A percentile compares a stretch with the other conserved stretches of the same genome.
These are phyloP conservation scores for Xiphophorus hellerii DNA, from an alignment of 2,113 vertebrate species.

Conservation along the genomic window DNA sequence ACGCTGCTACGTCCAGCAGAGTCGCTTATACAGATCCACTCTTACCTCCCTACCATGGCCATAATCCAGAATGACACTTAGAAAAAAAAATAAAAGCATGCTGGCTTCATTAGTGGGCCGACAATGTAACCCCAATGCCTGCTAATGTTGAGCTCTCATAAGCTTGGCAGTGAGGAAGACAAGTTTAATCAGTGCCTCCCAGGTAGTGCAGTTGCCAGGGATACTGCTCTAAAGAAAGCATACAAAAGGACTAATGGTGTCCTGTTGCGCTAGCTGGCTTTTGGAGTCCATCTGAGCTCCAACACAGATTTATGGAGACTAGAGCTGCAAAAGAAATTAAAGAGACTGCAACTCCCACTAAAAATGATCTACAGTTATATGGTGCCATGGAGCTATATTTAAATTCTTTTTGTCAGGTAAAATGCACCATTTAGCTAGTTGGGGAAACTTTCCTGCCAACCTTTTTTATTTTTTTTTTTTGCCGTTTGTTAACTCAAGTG, in stretches of 20 bases:
- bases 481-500: not conserved
- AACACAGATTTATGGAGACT: slow-evolving; percentile 45
- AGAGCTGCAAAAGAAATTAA: slow-evolving; percentile 41
- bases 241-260: slow-evolving; percentile 70
- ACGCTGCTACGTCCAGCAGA: slow-evolving; percentile 53
- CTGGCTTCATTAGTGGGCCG: slow-evolving; percentile 66
- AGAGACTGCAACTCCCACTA: slow-evolving; percentile 4
- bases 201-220: slow-evolving; percentile 73
- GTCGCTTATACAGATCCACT: slow-evolving; percentile 51
- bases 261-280: slow-evolving; percentile 65
- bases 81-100: slow-evolving; percentile 49
- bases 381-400: slow-evolving; percentile 1
- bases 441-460: slow-evolving; percentile 10
- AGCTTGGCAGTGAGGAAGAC: slow-evolving; percentile 62
- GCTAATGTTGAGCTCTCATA: slow-evolving; percentile 60
- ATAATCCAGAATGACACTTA: slow-evolving; percentile 73
- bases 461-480: not conserved
- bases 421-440: slow-evolving; percentile 2
- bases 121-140: slow-evolving; percentile 54
- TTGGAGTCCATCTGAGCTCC: slow-evolving; percentile 43
- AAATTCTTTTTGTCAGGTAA: not conserved
- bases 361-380: slow-evolving; percentile 6
- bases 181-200: slow-evolving; percentile 71
- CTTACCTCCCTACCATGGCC: slow-evolving; percentile 42
- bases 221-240: slow-evolving; percentile 65